Evolutionary conservation across 2,888 invertebrate genomes (phyloP).

Genomic region (Ellobium chinense): DNA sequence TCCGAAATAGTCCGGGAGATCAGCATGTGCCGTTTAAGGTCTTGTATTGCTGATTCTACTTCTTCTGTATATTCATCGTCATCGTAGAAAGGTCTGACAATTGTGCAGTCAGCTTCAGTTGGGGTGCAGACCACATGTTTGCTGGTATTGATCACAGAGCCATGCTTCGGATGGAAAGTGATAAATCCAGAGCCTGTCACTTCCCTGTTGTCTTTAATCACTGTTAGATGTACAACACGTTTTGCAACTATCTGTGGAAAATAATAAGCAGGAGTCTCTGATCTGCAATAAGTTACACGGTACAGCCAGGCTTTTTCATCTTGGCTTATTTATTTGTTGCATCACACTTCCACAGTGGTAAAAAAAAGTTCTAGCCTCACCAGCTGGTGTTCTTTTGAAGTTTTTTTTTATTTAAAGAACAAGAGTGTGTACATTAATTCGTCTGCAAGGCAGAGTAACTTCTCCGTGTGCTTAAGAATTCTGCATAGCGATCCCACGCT

Average conservation of each 20-base stretch:
- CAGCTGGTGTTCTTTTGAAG: no score
- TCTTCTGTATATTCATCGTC: background rate
- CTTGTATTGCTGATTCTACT: background rate
- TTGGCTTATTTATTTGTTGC: background rate
- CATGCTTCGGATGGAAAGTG: slow-evolving; percentile 32
- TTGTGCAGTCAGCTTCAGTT: slow-evolving; percentile 39
- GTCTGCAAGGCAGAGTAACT: no score
- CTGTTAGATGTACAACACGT: slow-evolving; percentile 16
- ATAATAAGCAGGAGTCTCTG: background rate
- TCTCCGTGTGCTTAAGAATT: no score
- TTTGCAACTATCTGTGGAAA: slow-evolving; percentile 2
- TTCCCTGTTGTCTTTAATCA: background rate
- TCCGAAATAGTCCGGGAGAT: background rate
- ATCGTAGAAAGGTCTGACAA: slow-evolving; percentile 42
- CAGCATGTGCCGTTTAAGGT: background rate
- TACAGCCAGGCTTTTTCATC: background rate
- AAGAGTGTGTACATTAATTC: no score
- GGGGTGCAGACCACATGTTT: slow-evolving; percentile 46
- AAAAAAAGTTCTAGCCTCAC: background rate
- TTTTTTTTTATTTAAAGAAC: no score
- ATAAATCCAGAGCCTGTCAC: slow-evolving; percentile 44
- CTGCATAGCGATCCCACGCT: no score
- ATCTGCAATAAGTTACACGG: background rate
- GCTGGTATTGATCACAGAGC: slow-evolving; percentile 42
- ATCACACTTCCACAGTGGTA: background rate